Conservation (phyloP, 2,113 vertebrate species). For the Pycnonotus jocosus region DNA sequence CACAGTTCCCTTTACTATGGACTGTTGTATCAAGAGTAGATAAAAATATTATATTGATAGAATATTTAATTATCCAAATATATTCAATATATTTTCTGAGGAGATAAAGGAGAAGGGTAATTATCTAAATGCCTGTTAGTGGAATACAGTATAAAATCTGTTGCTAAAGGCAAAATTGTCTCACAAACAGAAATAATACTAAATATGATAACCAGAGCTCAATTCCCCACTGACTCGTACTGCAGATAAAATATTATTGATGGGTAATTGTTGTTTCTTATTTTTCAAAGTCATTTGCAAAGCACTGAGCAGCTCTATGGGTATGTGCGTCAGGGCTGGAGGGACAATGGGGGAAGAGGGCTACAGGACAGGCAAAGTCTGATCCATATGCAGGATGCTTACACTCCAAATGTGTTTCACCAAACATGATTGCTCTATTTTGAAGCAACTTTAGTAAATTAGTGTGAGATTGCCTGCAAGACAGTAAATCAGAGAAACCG, state of each 20-base stretch:
- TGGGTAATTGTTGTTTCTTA: neutral
- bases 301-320: slow-evolving; percentile 18
- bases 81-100: neutral
- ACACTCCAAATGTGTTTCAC: neutral
- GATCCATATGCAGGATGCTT: neutral
- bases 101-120: neutral
- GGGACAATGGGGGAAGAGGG: neutral
- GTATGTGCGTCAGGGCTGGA: neutral
- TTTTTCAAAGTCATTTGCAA: slow-evolving; percentile 54
- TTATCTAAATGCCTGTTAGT: neutral
- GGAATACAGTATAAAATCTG: neutral
- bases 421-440: slow-evolving; percentile 68
- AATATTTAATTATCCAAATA: neutral
- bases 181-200: neutral
- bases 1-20: neutral
- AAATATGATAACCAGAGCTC: neutral
- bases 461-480: slow-evolving; percentile 41
- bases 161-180: neutral
- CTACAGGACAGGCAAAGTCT: neutral
- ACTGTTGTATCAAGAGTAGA: neutral
- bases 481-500: slow-evolving; percentile 41
- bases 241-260: neutral
- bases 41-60: neutral
- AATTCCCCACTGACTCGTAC: neutral
- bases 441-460: slow-evolving; percentile 64